Evolutionary conservation across 1,140 invertebrate species (phyloP).

Genomic region (Conus betulinus): DNA sequence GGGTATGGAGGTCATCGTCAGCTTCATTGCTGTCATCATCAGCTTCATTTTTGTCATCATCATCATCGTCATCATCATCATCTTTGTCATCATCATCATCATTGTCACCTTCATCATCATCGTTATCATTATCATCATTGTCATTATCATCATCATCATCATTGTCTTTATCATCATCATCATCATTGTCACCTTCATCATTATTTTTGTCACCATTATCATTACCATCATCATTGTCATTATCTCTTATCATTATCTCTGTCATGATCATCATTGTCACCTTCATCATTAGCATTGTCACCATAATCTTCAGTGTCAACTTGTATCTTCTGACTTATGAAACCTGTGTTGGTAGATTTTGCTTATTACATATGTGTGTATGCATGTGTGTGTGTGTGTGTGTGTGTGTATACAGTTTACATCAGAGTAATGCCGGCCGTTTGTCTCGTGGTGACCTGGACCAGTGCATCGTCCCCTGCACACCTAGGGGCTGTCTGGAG

Average conservation of each 20-base stretch:
- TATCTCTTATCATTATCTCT: neutral
- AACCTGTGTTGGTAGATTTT: no score
- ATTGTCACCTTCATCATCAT: neutral
- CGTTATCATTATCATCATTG: slow-evolving; percentile 41
- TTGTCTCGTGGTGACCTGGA: slow-evolving; percentile 85
- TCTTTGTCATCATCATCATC: neutral
- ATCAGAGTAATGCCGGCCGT: slow-evolving; percentile 94
- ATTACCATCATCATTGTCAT: neutral
- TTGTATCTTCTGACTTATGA: no score
- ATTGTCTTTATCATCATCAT: neutral
- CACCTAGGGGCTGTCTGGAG: slow-evolving; percentile 94
- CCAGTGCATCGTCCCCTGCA: slow-evolving; percentile 91
- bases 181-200: neutral
- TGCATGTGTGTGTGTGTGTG: neutral
- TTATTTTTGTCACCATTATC: neutral
- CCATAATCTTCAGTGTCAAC: neutral
- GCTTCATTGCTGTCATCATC: neutral
- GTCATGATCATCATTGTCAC: neutral
- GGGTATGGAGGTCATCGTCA: slow-evolving; percentile 81
- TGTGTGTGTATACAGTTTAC: slow-evolving; percentile 79
- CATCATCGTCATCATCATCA: neutral
- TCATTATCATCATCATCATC: neutral
- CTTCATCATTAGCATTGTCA: neutral
- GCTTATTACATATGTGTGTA: neutral
- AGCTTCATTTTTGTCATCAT: neutral